These are phyloP conservation scores for Saccostrea echinata DNA, from an alignment of 1,140 invertebrate species.

Conservation along the genomic window DNA sequence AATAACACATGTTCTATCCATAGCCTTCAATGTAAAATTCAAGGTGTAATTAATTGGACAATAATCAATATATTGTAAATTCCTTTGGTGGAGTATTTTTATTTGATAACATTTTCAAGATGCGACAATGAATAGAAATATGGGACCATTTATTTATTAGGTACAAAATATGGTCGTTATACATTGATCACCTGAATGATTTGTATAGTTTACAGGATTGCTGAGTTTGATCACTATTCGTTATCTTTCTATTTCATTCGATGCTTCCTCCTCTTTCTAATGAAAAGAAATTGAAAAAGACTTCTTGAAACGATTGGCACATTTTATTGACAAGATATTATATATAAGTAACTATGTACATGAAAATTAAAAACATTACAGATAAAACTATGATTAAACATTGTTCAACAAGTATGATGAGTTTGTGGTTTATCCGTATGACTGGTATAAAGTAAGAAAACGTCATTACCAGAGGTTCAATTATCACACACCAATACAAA, in stretches of 20 bases:
- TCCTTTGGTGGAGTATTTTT: too few species aligned
- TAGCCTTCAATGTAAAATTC: too few species aligned
- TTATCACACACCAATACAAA: not conserved
- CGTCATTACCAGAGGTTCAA: not conserved
- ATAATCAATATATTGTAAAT: too few species aligned
- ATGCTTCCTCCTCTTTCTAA: not conserved
- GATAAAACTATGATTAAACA: not conserved
- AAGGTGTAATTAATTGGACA: too few species aligned
- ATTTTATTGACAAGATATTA: slow-evolving; percentile 6
- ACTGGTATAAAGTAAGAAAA: not conserved
- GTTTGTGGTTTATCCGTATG: not conserved
- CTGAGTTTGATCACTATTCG: too few species aligned
- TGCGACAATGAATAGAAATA: too few species aligned
- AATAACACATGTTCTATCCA: too few species aligned
- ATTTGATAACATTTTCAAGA: too few species aligned
- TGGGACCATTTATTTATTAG: too few species aligned
- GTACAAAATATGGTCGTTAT: too few species aligned
- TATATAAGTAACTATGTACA: not conserved
- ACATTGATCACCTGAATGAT: too few species aligned
- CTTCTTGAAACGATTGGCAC: not conserved
- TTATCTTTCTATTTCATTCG: not conserved
- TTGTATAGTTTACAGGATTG: too few species aligned
- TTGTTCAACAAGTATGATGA: not conserved
- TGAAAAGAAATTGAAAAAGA: not conserved
- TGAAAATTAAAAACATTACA: not conserved